phyloP scores from a whole-genome alignment of 2,888 invertebrate genomes.

The Pachymerium ferrugineum region DNA sequence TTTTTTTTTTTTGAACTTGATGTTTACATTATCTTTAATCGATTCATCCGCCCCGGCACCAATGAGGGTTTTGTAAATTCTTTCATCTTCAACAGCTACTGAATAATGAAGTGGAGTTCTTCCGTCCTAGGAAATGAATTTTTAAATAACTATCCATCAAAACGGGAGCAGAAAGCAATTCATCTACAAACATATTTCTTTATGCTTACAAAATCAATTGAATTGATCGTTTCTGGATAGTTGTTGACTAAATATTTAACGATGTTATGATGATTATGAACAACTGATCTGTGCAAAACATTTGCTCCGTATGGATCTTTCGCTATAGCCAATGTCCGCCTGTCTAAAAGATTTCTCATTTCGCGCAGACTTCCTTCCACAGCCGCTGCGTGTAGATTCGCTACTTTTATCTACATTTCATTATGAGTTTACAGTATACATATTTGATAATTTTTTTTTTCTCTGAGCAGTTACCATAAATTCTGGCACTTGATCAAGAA shows the following conservation, averaged over 20 bases:
- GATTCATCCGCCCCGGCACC: conserved; percentile 60
- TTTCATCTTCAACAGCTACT: conserved; percentile 57
- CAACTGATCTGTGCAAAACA: conserved; percentile 44
- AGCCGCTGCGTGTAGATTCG: conserved; percentile 44
- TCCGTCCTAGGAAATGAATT: conserved; percentile 54
- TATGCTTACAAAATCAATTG: conserved; percentile 45
- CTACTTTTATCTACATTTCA: conserved; percentile 21
- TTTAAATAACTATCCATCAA: background rate
- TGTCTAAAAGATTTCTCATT: conserved; percentile 48
- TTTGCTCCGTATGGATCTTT: conserved; percentile 45
- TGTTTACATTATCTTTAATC: conserved; percentile 54
- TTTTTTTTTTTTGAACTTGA: background rate
- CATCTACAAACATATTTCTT: conserved; percentile 5
- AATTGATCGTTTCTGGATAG: conserved; percentile 47
- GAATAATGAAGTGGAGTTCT: conserved; percentile 64
- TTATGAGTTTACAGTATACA: too few relatives aligned
- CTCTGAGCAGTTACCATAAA: conserved; percentile 56
- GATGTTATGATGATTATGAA: conserved; percentile 46
- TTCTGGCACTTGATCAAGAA: conserved; percentile 61
- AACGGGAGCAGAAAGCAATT: background rate
- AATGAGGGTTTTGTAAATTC: conserved; percentile 58
- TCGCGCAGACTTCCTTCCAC: conserved; percentile 50
- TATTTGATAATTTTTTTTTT: background rate
- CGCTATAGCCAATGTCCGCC: conserved; percentile 51
- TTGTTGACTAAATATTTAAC: conserved; percentile 46